Conservation (phyloP, 2,888 invertebrate genomes). For the Gnatocerus cornutus region DNA sequence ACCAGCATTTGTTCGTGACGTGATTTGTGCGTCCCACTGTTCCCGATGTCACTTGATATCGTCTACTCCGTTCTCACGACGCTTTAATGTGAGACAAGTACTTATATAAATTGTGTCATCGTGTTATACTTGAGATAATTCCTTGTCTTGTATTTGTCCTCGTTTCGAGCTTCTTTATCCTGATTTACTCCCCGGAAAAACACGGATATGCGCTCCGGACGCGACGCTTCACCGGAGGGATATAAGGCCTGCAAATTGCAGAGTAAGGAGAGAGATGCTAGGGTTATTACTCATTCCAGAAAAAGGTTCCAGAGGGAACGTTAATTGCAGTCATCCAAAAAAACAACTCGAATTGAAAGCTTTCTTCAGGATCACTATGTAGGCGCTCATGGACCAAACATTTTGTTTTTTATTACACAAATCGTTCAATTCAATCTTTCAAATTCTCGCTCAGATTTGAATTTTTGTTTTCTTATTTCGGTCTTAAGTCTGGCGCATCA, state of each 20-base stretch:
- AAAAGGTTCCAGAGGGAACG: not conserved
- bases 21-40: conserved; percentile 69
- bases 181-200: conserved; percentile 56
- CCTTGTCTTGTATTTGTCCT: conserved; percentile 59
- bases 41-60: conserved; percentile 68
- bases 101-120: conserved; percentile 69
- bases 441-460: no score
- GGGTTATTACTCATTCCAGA: conserved; percentile 11
- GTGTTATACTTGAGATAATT: conserved; percentile 67
- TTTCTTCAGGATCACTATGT: no score
- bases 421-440: no score
- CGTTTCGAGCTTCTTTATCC: conserved; percentile 55
- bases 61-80: conserved; percentile 66
- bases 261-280: not conserved
- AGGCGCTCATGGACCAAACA: no score
- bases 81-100: conserved; percentile 68
- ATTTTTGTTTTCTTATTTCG: no score
- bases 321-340: conserved; percentile 2
- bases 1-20: conserved; percentile 71
- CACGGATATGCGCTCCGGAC: conserved; percentile 23
- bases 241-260: conserved; percentile 24
- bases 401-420: no score
- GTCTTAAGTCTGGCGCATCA: no score
- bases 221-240: conserved; percentile 6
- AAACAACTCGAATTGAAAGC: no score